Evolutionary conservation across 2,888 invertebrate species (phyloP).

Genomic region (Caenorhabditis macrosperma): DNA sequence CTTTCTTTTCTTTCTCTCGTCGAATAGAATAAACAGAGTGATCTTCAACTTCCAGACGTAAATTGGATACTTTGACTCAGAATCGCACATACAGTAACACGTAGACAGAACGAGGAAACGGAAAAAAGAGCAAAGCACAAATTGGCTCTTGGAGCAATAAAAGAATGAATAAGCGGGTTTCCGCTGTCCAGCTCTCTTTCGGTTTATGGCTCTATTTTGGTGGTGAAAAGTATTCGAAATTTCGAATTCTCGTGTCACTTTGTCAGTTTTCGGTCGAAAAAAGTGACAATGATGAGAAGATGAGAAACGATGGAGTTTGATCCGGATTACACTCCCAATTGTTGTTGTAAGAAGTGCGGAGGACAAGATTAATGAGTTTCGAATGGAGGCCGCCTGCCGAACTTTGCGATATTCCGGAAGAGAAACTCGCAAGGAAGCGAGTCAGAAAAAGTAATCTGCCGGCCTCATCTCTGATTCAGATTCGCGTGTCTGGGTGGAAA

Average conservation of each 20-base stretch:
- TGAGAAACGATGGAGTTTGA: not conserved
- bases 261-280: no score
- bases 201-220: conserved; percentile 16
- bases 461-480: not conserved
- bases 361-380: conserved; percentile 37
- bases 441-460: not conserved
- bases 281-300: not conserved
- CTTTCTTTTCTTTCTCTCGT: no score
- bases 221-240: conserved; percentile 4
- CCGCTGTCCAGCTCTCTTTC: not conserved
- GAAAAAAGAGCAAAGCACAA: not conserved
- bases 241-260: not conserved
- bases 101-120: not conserved
- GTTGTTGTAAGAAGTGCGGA: conserved; percentile 41
- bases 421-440: not conserved
- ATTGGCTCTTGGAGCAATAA: conserved; percentile 22
- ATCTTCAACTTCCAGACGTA: not conserved
- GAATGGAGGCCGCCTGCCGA: conserved; percentile 9
- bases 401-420: not conserved
- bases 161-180: conserved; percentile 24
- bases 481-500: not conserved
- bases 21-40: conserved; percentile 1
- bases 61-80: conserved; percentile 8
- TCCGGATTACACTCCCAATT: conserved; percentile 13
- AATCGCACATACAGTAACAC: not conserved